A percentile compares a stretch with the other conserved stretches of the same genome.
These are phyloP conservation scores for Caenorhabditis auriculariae DNA, from an alignment of 2,888 invertebrate species.

Conservation along the genomic window DNA sequence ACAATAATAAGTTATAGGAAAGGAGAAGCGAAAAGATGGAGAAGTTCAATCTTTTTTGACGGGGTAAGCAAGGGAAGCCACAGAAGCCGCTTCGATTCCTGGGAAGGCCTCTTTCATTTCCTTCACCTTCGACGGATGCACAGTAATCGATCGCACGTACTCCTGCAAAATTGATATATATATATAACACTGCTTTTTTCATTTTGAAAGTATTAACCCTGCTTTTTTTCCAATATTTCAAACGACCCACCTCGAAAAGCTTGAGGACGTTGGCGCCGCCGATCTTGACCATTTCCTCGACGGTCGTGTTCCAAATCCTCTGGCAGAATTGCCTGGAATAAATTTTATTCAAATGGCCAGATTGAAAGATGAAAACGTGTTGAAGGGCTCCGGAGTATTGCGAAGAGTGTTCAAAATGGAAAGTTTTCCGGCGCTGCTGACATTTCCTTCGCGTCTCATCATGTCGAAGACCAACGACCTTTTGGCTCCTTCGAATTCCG, in stretches of 20 bases:
- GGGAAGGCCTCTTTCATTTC: conserved; percentile 52
- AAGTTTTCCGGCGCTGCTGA: conserved; percentile 75
- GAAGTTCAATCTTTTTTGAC: too few relatives aligned
- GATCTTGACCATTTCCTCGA: conserved; percentile 40
- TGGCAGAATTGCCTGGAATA: conserved; percentile 41
- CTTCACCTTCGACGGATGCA: conserved; percentile 46
- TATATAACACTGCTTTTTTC: not conserved
- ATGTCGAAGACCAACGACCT: conserved; percentile 85
- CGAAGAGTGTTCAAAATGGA: conserved; percentile 78
- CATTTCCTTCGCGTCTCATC: conserved; percentile 79
- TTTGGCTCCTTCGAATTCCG: conserved; percentile 80
- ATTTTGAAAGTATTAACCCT: not conserved
- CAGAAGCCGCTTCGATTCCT: conserved; percentile 4
- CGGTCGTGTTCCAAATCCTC: conserved; percentile 48
- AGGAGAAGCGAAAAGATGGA: too few relatives aligned
- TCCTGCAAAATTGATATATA: not conserved
- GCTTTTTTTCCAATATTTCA: not conserved
- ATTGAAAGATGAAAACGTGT: conserved; percentile 11
- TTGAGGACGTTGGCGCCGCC: conserved; percentile 40
- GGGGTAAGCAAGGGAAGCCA: conserved; percentile 1
- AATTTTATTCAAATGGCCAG: not conserved
- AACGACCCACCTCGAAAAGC: conserved; percentile 41
- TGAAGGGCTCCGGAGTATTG: conserved; percentile 68
- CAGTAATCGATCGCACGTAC: conserved; percentile 43
- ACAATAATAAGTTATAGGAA: too few relatives aligned